Percentiles rank a stretch among this genome's conserved stretches.
These are phyloP conservation scores for Helostoma temminkii DNA, from an alignment of 2,797 vertebrate genomes.

Conservation along the genomic window DNA sequence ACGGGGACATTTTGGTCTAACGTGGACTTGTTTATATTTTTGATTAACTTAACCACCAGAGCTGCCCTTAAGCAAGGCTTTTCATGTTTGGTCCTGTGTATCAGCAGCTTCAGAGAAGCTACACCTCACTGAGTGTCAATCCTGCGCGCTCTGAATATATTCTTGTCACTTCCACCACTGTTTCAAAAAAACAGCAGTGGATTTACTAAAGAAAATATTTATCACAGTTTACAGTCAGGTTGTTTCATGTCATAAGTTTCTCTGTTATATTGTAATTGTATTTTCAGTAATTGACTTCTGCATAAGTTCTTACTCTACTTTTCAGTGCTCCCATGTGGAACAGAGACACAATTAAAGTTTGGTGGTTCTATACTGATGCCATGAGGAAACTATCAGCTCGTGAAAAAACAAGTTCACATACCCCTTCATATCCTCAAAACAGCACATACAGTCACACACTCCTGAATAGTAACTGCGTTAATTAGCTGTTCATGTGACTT, in stretches of 20 bases:
- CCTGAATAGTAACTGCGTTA: slow-evolving; percentile 1
- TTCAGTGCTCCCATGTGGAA: too few species aligned
- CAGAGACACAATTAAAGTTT: slow-evolving; percentile 2
- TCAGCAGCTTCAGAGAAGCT: slow-evolving; percentile 9
- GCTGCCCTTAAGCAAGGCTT: not conserved
- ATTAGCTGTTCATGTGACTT: slow-evolving; percentile 11
- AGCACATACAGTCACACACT: not conserved
- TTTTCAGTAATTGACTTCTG: not conserved
- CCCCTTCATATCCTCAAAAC: not conserved
- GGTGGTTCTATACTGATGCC: not conserved
- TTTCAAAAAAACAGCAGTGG: not conserved
- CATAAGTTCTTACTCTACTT: too few species aligned
- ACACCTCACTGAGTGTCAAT: not conserved
- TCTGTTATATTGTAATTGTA: not conserved
- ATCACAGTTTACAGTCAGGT: not conserved
- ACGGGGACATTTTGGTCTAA: not conserved
- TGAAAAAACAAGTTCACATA: not conserved
- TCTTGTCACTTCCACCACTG: not conserved
- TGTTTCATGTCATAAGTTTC: too few species aligned
- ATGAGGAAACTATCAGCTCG: not conserved
- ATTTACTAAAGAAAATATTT: not conserved
- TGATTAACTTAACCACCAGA: not conserved
- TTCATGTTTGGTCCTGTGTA: not conserved
- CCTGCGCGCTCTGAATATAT: slow-evolving; percentile 5
- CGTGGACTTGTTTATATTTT: not conserved